Conservation (phyloP, 2,888 invertebrate species). For the Trissoscelio sp. region DNA sequence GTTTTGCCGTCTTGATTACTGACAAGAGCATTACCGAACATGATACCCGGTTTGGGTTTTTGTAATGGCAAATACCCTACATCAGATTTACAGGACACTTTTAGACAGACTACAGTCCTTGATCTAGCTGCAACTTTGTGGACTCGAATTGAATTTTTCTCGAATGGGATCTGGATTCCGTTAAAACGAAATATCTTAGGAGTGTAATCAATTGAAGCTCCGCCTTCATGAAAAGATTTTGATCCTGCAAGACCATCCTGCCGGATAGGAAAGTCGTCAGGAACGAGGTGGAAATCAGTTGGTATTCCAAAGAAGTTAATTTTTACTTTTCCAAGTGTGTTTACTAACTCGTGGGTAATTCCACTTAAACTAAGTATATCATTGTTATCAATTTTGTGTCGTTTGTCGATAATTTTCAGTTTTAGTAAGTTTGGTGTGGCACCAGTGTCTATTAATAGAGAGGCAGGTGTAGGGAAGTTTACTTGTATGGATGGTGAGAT, state of each 20-base stretch:
- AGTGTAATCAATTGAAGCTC: background rate
- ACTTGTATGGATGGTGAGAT: constrained; percentile 5
- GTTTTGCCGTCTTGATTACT: background rate
- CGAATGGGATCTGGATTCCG: no score
- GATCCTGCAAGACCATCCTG: no score
- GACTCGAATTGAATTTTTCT: background rate
- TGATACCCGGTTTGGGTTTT: background rate
- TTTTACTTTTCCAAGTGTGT: constrained; percentile 25
- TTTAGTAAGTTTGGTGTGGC: constrained; percentile 38
- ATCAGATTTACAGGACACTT: background rate
- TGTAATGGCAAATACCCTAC: constrained; percentile 3
- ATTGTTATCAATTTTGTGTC: background rate
- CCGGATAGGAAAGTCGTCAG: no score
- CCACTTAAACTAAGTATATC: constrained; percentile 1
- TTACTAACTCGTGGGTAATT: constrained; percentile 3
- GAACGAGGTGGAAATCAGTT: no score
- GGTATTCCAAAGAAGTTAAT: no score
- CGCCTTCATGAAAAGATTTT: no score
- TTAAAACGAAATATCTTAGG: no score
- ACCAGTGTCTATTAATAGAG: constrained; percentile 30
- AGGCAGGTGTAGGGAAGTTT: background rate
- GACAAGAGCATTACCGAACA: constrained; percentile 18
- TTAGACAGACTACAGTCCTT: background rate
- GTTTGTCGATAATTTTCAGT: background rate
- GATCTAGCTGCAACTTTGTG: background rate